Conservation (phyloP, 2,797 vertebrate species). For the Micropoecilia bifurca region DNA sequence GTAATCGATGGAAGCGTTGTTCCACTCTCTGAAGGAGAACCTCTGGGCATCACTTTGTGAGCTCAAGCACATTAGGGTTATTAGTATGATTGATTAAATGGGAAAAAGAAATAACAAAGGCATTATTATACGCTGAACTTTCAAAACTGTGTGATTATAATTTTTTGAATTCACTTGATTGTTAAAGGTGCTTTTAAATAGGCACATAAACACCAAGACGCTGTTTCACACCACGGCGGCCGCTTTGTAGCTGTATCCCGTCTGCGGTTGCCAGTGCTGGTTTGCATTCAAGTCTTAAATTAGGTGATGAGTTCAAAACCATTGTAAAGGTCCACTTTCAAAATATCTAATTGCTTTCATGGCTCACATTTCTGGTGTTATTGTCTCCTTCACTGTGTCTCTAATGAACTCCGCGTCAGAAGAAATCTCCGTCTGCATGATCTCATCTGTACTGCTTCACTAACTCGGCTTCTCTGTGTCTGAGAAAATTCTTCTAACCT, state of each 20-base stretch:
- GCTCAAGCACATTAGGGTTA: neutral
- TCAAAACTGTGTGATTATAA: neutral
- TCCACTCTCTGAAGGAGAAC: neutral
- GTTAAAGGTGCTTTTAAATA: neutral
- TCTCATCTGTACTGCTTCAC: constrained; percentile 3
- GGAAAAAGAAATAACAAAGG: neutral
- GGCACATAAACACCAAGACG: neutral
- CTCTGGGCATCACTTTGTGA: neutral
- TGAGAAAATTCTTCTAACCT: constrained; percentile 3
- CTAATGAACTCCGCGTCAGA: constrained; percentile 1
- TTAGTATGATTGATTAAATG: neutral
- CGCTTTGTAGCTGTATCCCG: neutral
- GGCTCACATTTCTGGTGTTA: neutral
- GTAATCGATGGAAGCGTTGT: neutral
- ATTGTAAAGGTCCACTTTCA: neutral
- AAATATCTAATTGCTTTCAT: neutral
- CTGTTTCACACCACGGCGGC: neutral
- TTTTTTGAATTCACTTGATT: neutral
- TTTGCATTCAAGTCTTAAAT: neutral
- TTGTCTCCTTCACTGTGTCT: neutral
- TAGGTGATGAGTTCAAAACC: neutral
- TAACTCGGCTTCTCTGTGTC: neutral
- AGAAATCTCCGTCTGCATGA: constrained; percentile 3
- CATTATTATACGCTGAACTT: neutral
- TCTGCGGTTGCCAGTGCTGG: neutral